These are phyloP conservation scores for Acanthopleura granulata DNA, from an alignment of 2,888 invertebrate genomes.

Conservation along the genomic window DNA sequence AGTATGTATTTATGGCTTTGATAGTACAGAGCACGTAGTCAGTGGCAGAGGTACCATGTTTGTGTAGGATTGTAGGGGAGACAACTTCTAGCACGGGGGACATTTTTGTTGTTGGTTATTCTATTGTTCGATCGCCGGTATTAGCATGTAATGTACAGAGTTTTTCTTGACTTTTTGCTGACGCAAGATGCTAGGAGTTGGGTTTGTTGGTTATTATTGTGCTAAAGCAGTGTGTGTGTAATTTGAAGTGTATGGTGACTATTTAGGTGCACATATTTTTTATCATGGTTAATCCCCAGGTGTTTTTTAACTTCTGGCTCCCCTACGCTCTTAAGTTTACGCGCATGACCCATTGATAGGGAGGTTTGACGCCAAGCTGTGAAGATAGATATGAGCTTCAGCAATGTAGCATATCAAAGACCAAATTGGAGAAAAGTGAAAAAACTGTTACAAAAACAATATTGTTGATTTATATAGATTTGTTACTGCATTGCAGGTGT, in stretches of 20 bases:
- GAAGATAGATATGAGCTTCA: too few species aligned
- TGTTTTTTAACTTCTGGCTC: too few species aligned
- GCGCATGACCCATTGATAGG: too few species aligned
- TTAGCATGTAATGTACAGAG: slow-evolving; percentile 19
- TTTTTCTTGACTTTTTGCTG: not conserved
- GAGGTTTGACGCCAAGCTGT: too few species aligned
- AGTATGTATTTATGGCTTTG: too few species aligned
- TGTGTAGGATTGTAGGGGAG: slow-evolving; percentile 4
- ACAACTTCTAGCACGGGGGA: not conserved
- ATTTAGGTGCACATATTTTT: slow-evolving; percentile 18
- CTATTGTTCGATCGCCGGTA: not conserved
- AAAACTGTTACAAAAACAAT: not conserved
- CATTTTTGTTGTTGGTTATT: slow-evolving; percentile 19
- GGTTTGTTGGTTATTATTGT: not conserved
- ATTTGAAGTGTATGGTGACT: slow-evolving; percentile 9
- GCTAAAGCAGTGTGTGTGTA: not conserved
- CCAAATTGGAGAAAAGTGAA: not conserved
- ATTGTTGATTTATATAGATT: slow-evolving; percentile 18
- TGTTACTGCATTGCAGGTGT: slow-evolving; percentile 16
- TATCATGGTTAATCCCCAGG: slow-evolving; percentile 3
- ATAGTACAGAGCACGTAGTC: slow-evolving; percentile 1
- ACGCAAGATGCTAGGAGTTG: not conserved
- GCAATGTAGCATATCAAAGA: slow-evolving; percentile 5
- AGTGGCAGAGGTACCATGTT: not conserved
- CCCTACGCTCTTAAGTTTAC: too few species aligned